Percentiles rank a stretch among this genome's conserved stretches.
Conservation (phyloP, 2,797 vertebrate genomes). For the Tragelaphus oryx region DNA sequence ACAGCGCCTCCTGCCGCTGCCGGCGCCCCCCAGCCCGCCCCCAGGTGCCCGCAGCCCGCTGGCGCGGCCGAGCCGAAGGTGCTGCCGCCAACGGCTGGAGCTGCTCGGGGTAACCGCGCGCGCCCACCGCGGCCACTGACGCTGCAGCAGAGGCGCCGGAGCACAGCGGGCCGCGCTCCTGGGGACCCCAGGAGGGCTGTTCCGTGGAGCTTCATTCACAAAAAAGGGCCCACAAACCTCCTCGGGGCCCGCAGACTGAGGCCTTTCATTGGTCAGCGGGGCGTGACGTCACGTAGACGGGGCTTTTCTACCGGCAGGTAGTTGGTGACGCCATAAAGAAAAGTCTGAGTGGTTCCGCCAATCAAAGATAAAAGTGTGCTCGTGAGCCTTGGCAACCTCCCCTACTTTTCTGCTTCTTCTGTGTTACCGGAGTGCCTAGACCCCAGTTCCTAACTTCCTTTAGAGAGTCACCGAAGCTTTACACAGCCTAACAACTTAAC, state of each 20-base stretch:
- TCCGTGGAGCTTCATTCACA: constrained; percentile 73
- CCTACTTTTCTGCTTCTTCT: background rate
- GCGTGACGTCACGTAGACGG: constrained; percentile 65
- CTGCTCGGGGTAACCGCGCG: background rate
- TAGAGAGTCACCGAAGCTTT: background rate
- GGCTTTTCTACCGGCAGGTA: constrained; percentile 67
- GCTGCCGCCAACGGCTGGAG: background rate
- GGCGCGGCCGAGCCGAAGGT: background rate
- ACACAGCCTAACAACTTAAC: background rate
- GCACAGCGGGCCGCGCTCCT: background rate
- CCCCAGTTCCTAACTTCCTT: background rate
- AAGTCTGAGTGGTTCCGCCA: constrained; percentile 62
- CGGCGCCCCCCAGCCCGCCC: constrained; percentile 14
- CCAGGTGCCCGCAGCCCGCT: constrained; percentile 17
- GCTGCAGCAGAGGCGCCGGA: background rate
- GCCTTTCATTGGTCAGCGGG: constrained; percentile 40
- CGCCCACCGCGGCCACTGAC: background rate
- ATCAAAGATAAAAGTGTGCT: constrained; percentile 36
- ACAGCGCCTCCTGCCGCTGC: constrained; percentile 40
- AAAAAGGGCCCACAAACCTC: constrained; percentile 72
- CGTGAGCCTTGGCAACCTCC: background rate
- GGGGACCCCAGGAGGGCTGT: constrained; percentile 50
- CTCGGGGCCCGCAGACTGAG: constrained; percentile 41
- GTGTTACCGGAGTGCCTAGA: background rate
- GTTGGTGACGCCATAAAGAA: constrained; percentile 71